A percentile compares a stretch with the other conserved stretches of the same genome.
Conservation (phyloP, 2,888 invertebrate genomes). For the Eristalis intricaria region DNA sequence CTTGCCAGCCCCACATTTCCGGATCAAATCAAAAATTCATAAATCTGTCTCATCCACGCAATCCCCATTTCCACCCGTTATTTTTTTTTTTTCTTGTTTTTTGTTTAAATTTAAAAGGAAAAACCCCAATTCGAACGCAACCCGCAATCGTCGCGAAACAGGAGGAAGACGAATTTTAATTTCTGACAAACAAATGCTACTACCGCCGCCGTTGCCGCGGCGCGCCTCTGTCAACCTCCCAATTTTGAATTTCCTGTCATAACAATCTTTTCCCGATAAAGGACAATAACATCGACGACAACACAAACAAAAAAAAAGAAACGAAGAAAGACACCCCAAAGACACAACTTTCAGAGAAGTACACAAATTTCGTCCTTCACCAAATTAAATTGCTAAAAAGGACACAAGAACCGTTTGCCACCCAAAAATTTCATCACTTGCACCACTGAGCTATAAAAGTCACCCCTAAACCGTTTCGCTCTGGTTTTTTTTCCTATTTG, state of each 20-base stretch:
- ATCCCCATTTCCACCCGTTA: background rate
- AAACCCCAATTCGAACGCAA: conserved; percentile 3
- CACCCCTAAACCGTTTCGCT: conserved; percentile 44
- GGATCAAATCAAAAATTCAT: background rate
- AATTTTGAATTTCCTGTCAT: conserved; percentile 67
- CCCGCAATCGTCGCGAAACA: background rate
- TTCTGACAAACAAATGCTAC: conserved; percentile 58
- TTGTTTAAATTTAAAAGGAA: background rate
- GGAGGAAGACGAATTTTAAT: conserved; percentile 49
- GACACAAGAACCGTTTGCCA: conserved; percentile 39
- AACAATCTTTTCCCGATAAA: conserved; percentile 60
- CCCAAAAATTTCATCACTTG: conserved; percentile 64
- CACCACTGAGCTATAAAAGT: conserved; percentile 58
- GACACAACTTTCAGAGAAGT: conserved; percentile 38
- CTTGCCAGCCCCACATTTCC: background rate
- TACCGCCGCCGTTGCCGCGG: background rate
- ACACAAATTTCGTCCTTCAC: conserved; percentile 36
- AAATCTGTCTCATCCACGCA: background rate
- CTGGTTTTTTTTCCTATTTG: conserved; percentile 12
- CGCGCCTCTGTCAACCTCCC: conserved; percentile 21
- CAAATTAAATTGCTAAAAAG: conserved; percentile 18
- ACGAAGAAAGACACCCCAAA: conserved; percentile 35
- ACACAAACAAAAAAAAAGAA: background rate
- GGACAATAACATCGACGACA: conserved; percentile 30
- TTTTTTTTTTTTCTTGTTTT: background rate